Base-by-base conservation (phyloP, 53 echinoderm and acorn worm genomes). In the Mesocentrotus franciscanus region DNA sequence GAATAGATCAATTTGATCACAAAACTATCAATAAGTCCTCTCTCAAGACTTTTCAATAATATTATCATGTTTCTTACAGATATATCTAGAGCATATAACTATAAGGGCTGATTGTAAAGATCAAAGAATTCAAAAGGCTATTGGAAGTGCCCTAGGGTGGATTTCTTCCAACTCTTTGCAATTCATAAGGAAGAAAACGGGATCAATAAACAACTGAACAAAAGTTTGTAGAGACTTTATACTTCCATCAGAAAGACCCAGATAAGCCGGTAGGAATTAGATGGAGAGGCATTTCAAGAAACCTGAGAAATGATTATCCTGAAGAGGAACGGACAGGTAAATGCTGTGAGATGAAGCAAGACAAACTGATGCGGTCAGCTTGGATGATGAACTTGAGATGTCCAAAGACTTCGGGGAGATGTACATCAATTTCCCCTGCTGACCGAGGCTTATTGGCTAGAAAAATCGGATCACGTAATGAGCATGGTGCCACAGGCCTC, bases 361-460 rank as follows among this genome's bases (percentile, higher is more conserved):
- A 87, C 56, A 87, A 87, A 87, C n/a, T 11, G 87, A 87, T 87
- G 87, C 87, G 87, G 58, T 87, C 58, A 81, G 81, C 35, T 78
- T 35, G 32, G 11, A 20, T 39, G 81, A 15, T 87, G 58, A 87
- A 87, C 58, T 56, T 87, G 56, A 87, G 87, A 87, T 87, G 87
- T 87, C 87, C 58, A 14, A 58, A 87, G 58, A 87, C 58, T 33
- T 58, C 6, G 12, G 58, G 87, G 87, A 87, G 87, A 58, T 87
- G 87, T 87, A 16, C 87, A n/a, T 87, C 87, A 57, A 87, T 87
- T 57, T 87, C 56, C 87, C 87, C n/a, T 26, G 87, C 55, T 58
- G 56, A 58, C 87, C 57, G 22, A 84, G 81, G n/a, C 58, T 87
- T 87, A 87, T 87, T 87, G 87, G 87, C 87, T 87, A 87, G 87